Base-by-base conservation (phyloP, 2,797 vertebrate species). In the Eleutherodactylus coqui region DNA sequence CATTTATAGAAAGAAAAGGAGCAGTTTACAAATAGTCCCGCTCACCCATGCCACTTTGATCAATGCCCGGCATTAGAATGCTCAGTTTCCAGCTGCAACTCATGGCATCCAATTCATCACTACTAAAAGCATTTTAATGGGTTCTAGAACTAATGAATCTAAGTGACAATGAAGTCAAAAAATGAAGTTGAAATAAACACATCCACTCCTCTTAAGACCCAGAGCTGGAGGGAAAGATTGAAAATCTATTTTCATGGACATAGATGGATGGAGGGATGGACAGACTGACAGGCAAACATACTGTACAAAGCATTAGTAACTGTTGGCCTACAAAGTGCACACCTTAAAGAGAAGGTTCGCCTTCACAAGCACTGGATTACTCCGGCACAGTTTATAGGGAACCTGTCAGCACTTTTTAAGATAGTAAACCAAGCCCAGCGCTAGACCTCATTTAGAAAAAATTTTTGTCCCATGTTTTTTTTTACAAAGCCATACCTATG, bases 81-180 rank as follows among this genome's bases (percentile, higher is more conserved):
- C 34, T 79, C 75, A 75, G 73, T 73, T 87, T 84, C 64, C 82
- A 79, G 82, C 75, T 79, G 75, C 41, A 79, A 34, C 73, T 29
- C 43, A 34, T 70, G 43, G 67, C 86, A 87, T 34, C 43, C 67
- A 24, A 87, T 87, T 84, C 82, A 87, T 87, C 86, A 79, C 81
- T 53, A 75, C 86, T 84, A 87, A 87, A 84, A 84, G 75, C 75
- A 84, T 79, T 87, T 84, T 87, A 84, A 87, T 84, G 75, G 82
- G 41, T 87, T 87, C 77, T 79, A 73, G 55, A 34, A 32, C 82
- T 80, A 87, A 87, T 87, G 82, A 87, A 84, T 60, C 62, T 70
- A 84, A 64, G 76, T 80, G 75, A 79, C 86, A 87, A 78, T 79
- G 64, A 72, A 60, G 47, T 78, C 60, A 82, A 64, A 76, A 87